Evolutionary conservation across 1,140 invertebrate species (phyloP).

Genomic region (Neodiprion fabricii): DNA sequence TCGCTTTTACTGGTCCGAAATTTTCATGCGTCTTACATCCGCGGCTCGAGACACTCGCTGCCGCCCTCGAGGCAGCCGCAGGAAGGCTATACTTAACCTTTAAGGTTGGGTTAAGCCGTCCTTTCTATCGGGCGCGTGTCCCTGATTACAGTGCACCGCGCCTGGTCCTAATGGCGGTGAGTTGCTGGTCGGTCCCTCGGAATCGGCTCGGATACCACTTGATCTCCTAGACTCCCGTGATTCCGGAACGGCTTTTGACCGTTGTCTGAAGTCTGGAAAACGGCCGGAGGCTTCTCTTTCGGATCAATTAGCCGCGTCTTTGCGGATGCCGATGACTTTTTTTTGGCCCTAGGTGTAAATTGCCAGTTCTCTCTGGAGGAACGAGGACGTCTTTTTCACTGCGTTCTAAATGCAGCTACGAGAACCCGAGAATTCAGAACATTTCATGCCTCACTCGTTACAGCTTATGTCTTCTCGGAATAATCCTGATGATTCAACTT

Average conservation of each 20-base stretch:
- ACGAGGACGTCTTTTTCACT: too few species aligned
- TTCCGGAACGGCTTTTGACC: background rate
- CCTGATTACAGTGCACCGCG: conserved; percentile 10
- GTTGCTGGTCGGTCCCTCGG: background rate
- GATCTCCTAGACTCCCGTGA: conserved; percentile 1
- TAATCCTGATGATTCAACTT: too few species aligned
- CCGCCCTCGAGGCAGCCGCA: background rate
- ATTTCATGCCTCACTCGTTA: too few species aligned
- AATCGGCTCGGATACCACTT: background rate
- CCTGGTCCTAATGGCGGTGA: conserved; percentile 10
- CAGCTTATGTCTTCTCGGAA: too few species aligned
- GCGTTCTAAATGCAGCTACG: too few species aligned
- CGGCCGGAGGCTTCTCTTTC: background rate
- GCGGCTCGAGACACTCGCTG: background rate
- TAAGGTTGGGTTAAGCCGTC: conserved; percentile 10
- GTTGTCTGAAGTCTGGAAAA: background rate
- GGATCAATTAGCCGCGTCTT: background rate
- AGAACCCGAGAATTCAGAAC: too few species aligned
- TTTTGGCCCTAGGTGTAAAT: background rate
- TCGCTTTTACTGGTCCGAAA: background rate
- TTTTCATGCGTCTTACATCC: background rate
- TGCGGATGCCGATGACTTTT: background rate
- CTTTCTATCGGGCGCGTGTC: conserved; percentile 9
- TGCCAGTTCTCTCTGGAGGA: background rate
- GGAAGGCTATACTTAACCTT: conserved; percentile 15